Base-by-base conservation (phyloP, 2,797 vertebrate genomes). In the Rallus crepitans region DNA sequence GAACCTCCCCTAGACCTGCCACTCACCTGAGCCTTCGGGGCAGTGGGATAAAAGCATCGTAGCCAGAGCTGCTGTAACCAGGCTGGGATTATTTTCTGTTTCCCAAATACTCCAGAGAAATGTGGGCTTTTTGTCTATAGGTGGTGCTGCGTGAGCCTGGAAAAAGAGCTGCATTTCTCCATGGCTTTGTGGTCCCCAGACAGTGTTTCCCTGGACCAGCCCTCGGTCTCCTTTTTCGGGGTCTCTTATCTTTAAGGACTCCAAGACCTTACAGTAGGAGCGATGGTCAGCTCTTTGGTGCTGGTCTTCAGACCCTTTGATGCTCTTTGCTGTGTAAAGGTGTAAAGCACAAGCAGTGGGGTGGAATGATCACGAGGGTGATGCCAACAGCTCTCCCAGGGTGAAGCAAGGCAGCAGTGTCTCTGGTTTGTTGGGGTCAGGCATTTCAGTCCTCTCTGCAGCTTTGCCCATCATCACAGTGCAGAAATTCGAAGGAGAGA, bases 131-230 rank as follows among this genome's bases (percentile, higher is more conserved):
- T 77, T 91, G 93, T 94, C 90, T 72, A 85, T 87, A 96, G 93
- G 84, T 95, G 93, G 92, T 91, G 93, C 92, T 96, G 89, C 17
- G 0, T 15, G 93, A 95, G 64, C 91, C 93, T 81, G 72, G 57
- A 93, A 94, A 95, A 68, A 12, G 5, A 81, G 17, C 65, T 35
- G 27, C 5, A 3, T 33, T 56, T 52, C 25, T 24, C 59, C 35
- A 8, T 11, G 48, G 57, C 50, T 87, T 47, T 5, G 27, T 75
- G 56, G 40, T 69, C 27, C 33, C 24, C 40, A 66, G 40, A 1
- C 0, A 0, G 3, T 6, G 12, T 25, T 73, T 15, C 33, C 19
- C 70, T 28, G 65, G 5, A 79, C 15, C 35, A 37, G 33, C 16
- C 47, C 19, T 63, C 0, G 8, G 39, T 14, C 31, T 71, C 23